phyloP scores from a whole-genome alignment of 2,888 invertebrate species.

The Pogonocherus hispidulus region DNA sequence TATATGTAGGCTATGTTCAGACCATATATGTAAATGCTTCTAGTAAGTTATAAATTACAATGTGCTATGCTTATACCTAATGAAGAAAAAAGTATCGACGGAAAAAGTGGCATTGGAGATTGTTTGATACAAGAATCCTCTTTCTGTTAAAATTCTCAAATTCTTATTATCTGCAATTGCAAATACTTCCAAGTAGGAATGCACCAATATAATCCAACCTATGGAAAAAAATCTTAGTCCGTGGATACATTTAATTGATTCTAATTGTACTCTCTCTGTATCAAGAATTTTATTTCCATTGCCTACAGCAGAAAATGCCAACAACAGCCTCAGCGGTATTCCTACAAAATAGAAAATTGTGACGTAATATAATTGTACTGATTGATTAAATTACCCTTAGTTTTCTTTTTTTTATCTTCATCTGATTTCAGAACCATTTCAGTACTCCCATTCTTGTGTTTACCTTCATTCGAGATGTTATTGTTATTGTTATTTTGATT shows the following conservation, averaged over 20 bases:
- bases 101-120: conserved; percentile 89
- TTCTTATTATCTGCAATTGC: conserved; percentile 83
- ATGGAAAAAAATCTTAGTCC: conserved; percentile 85
- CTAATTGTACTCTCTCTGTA: conserved; percentile 76
- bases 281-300: conserved; percentile 84
- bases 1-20: no score
- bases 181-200: conserved; percentile 86
- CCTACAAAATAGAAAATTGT: conserved; percentile 67
- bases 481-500: conserved; percentile 52
- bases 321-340: conserved; percentile 73
- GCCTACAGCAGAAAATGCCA: conserved; percentile 82
- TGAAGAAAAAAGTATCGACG: conserved; percentile 90
- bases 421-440: conserved; percentile 45
- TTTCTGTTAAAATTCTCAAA: conserved; percentile 79
- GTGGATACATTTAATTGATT: conserved; percentile 82
- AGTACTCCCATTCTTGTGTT: conserved; percentile 49
- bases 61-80: conserved; percentile 80
- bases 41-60: no score
- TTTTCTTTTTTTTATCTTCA: conserved; percentile 37
- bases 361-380: not conserved
- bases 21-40: no score
- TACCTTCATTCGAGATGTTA: conserved; percentile 45
- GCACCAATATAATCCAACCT: conserved; percentile 88
- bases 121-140: conserved; percentile 84
- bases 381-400: conserved; percentile 26